Percentiles rank a stretch among this genome's conserved stretches.
Conservation (phyloP, 2,797 vertebrate species). For the Megalops cyprinoides region DNA sequence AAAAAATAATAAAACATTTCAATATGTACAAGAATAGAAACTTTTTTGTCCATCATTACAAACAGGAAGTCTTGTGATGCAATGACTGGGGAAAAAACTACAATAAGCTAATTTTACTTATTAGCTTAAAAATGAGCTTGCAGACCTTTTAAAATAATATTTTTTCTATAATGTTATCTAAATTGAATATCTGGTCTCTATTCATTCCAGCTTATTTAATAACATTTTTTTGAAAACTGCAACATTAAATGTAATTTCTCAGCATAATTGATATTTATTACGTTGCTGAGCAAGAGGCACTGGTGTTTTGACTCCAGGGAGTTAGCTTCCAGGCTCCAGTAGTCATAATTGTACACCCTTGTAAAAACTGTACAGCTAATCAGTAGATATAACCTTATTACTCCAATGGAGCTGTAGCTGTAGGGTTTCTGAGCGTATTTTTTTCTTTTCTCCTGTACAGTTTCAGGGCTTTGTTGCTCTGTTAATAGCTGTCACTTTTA, state of each 20-base stretch:
- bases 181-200: constrained; percentile 19
- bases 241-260: constrained; percentile 30
- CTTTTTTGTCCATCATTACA: neutral
- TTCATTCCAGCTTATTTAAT: constrained; percentile 27
- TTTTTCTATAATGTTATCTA: constrained; percentile 4
- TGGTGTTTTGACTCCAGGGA: constrained; percentile 12
- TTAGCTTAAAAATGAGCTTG: neutral
- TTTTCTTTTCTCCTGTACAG: constrained; percentile 42
- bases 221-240: constrained; percentile 18
- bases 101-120: neutral
- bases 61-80: neutral
- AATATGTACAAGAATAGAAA: too few relatives aligned
- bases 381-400: constrained; percentile 62
- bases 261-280: constrained; percentile 29
- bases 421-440: constrained; percentile 45
- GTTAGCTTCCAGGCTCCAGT: neutral
- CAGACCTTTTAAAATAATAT: constrained; percentile 2
- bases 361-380: constrained; percentile 36
- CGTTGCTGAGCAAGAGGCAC: constrained; percentile 4
- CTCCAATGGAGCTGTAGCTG: constrained; percentile 37
- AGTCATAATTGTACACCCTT: constrained; percentile 25
- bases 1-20: too few relatives aligned
- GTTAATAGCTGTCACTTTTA: constrained; percentile 67
- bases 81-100: neutral
- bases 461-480: constrained; percentile 48